Evolutionary conservation across 37 sponge, comb jelly and placozoan genomes (phyloP).

Genomic region (Mnemiopsis leidyi): DNA sequence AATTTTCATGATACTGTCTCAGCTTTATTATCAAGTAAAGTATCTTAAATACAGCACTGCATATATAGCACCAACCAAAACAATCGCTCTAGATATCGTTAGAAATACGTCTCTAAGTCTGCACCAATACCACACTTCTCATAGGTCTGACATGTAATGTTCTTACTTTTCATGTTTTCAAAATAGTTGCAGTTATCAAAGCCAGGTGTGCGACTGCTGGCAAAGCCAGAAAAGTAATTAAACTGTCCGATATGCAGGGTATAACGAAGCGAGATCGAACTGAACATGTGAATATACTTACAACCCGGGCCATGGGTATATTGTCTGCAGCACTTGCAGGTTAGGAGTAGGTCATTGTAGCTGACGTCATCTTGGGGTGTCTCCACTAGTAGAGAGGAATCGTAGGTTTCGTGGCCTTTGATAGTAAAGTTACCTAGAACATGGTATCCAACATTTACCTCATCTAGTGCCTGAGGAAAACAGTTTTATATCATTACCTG

Average conservation of each 20-base stretch:
- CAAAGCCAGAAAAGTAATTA: constrained; percentile 8
- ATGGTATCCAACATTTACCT: not conserved
- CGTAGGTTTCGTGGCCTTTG: not conserved
- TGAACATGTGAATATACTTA: not conserved
- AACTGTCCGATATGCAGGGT: not conserved
- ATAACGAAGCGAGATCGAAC: not conserved
- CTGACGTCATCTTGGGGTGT: not conserved
- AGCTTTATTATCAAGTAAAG: too few relatives aligned
- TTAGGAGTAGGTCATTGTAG: constrained; percentile 2
- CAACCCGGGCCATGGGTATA: not conserved
- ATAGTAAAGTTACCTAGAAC: constrained; percentile 14
- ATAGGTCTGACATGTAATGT: not conserved
- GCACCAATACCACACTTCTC: not conserved
- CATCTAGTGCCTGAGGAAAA: not conserved
- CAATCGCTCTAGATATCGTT: too few relatives aligned
- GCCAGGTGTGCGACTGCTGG: not conserved
- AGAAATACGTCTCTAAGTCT: too few relatives aligned
- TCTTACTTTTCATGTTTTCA: not conserved
- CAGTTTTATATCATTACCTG: too few relatives aligned
- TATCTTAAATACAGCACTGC: too few relatives aligned
- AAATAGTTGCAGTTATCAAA: constrained; percentile 14
- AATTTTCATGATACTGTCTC: too few relatives aligned
- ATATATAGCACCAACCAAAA: too few relatives aligned
- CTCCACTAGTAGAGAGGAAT: not conserved
- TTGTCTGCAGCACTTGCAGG: constrained; percentile 35